Evolutionary conservation across 2,888 invertebrate genomes (phyloP), one percentile per base, ranked within the genome.

Genomic region (Amblyteles armatorius): DNA sequence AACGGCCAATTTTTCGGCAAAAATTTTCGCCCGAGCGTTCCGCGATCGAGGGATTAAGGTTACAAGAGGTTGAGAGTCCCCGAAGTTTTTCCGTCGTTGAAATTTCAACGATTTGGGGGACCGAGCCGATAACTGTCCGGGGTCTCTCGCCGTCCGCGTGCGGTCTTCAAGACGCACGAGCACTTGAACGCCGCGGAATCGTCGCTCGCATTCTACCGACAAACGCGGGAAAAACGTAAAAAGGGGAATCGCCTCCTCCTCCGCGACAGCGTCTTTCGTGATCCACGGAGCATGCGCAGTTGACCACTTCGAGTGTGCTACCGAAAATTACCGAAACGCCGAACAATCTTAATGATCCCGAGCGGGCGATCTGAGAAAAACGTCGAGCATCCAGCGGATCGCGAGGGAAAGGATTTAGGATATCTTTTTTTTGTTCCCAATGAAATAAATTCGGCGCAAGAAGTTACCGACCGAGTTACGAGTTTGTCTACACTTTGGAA

Each of bases 241-340:
- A 83, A 83, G 44, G 68, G 57, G 80, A 71, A 85, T 82, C 82
- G 57, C 69, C 72, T 13, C 52, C 55, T 13, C 68, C 40, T 22
- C 40, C 19, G 13, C 50, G 36, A 6, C 71, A 13, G 44, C 57
- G 48, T 16, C 36, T 55, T 40, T 67, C 77, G 19, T 36, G 26
- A n/a, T 52, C 40, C 36, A 50, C 40, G 13, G 33, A 29, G 63
- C 29, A 63, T 63, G 63, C 63, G 63, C 48, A 22, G 50, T 74
- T 63, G 69, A 71, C 40, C 63, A 11, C 67, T 72, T 33, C 72
- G 83, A 83, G 79, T 57, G 79, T 57, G 68, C 82, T 83, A 76
- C 79, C 85, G 83, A 87, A 63, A 87, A 87, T 86, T 87, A 88
- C 86, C 87, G 88, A 87, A 88, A 88, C 88, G 88, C 85, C 87